These are phyloP conservation scores for Notodromas monacha DNA, from an alignment of 2,888 invertebrate genomes.

Conservation along the genomic window DNA sequence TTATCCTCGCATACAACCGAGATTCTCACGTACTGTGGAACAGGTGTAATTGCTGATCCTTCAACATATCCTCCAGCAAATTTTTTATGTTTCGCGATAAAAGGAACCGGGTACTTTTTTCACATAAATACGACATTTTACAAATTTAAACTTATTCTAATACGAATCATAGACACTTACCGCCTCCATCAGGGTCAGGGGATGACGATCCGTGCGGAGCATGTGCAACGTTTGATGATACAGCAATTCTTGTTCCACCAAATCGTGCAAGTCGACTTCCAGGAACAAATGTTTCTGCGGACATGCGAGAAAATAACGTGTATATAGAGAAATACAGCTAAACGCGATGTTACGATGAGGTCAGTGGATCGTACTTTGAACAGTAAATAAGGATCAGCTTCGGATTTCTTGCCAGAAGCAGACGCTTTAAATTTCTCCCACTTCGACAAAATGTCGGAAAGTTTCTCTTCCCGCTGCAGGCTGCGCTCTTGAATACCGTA, in stretches of 20 bases:
- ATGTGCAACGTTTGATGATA: constrained; percentile 77
- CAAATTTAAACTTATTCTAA: no score
- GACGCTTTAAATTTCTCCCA: constrained; percentile 41
- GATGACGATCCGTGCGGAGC: constrained; percentile 58
- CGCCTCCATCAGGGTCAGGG: constrained; percentile 72
- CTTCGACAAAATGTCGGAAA: constrained; percentile 72
- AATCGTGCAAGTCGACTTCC: constrained; percentile 39
- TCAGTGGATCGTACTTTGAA: constrained; percentile 25
- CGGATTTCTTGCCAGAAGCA: neutral
- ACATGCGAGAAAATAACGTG: no score
- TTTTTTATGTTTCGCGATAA: no score
- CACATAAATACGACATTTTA: no score
- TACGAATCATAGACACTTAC: constrained; percentile 23
- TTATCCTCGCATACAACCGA: no score
- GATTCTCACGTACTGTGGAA: no score
- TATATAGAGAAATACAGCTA: no score
- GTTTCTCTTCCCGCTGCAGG: constrained; percentile 42
- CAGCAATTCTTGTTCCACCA: constrained; percentile 66
- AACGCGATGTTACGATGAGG: no score
- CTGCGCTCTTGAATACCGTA: constrained; percentile 56
- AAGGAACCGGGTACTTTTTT: no score
- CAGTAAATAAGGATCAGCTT: constrained; percentile 15
- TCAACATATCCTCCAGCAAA: no score
- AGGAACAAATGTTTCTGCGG: constrained; percentile 38
- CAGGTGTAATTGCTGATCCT: no score